Evolutionary conservation across 2,113 vertebrate species (phyloP).

Genomic region (Oenanthe melanoleuca): DNA sequence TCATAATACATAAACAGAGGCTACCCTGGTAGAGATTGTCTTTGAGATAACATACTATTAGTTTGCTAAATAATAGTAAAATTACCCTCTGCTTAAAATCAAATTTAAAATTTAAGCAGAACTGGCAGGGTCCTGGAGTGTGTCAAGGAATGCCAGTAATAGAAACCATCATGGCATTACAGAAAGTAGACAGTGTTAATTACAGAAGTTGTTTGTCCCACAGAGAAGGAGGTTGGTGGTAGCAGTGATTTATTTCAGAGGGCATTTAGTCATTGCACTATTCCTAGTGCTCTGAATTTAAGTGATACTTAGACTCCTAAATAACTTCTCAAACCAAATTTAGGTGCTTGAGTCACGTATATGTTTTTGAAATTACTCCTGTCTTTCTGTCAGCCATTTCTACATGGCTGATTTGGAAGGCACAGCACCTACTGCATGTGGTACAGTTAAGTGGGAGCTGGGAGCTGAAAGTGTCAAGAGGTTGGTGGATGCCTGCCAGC

Average conservation of each 20-base stretch:
- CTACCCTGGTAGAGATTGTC: neutral
- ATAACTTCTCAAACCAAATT: conserved; percentile 19
- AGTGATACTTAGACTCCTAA: neutral
- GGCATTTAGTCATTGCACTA: conserved; percentile 28
- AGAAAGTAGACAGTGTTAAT: neutral
- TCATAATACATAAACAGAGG: neutral
- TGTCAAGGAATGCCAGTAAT: neutral
- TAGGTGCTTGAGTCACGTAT: neutral
- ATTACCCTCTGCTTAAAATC: neutral
- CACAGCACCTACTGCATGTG: neutral
- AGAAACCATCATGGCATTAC: neutral
- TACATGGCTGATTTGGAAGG: neutral
- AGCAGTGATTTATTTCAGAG: conserved; percentile 34
- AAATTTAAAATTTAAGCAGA: conserved; percentile 17
- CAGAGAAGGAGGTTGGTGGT: neutral
- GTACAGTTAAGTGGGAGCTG: neutral
- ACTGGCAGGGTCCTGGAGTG: neutral
- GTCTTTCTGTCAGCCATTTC: conserved; percentile 13
- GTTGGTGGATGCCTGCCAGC: conserved; percentile 30
- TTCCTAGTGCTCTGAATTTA: conserved; percentile 40
- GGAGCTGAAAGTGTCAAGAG: conserved; percentile 6
- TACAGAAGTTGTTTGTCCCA: neutral
- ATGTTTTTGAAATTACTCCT: conserved; percentile 1
- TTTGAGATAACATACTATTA: neutral
- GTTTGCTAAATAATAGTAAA: conserved; percentile 7